Evolutionary conservation across 2,888 invertebrate species (phyloP).

Genomic region (Raillietiella orientalis): DNA sequence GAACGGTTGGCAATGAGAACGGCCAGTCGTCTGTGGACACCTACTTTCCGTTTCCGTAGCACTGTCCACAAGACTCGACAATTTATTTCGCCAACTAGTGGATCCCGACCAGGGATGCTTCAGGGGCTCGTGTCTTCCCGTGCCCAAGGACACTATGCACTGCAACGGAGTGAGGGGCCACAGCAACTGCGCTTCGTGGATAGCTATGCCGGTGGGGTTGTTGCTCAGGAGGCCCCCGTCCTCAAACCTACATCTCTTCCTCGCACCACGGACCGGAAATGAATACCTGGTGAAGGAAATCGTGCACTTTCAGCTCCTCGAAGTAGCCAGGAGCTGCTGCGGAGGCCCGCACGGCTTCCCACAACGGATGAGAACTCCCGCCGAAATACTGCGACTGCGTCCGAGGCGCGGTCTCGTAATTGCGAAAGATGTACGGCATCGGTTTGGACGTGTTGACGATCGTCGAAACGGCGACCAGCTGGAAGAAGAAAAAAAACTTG

Average conservation of each 20-base stretch:
- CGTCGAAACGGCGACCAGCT: conserved; percentile 44
- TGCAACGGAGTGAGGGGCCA: conserved; percentile 41
- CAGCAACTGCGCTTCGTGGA: conserved; percentile 50
- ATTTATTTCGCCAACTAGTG: conserved; percentile 20
- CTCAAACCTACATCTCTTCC: conserved; percentile 13
- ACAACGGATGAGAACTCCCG: conserved; percentile 28
- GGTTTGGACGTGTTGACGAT: conserved; percentile 36
- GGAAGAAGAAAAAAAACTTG: conserved; percentile 8
- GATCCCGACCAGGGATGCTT: conserved; percentile 8
- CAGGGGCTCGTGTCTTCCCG: conserved; percentile 17
- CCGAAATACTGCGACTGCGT: conserved; percentile 35
- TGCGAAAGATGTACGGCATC: conserved; percentile 48
- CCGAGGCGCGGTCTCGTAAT: conserved; percentile 37
- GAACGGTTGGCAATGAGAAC: conserved; percentile 1
- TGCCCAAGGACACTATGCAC: conserved; percentile 54
- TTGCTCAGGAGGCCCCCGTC: conserved; percentile 57
- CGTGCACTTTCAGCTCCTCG: conserved; percentile 36
- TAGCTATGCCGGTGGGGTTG: conserved; percentile 57
- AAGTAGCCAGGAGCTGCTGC: conserved; percentile 78
- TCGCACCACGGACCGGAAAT: not conserved
- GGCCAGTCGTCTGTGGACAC: conserved; percentile 3
- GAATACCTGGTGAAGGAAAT: conserved; percentile 29
- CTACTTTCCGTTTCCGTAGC: conserved; percentile 59
- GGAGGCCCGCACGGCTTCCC: conserved; percentile 59
- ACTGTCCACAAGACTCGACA: conserved; percentile 43